Percentiles rank a stretch among this genome's conserved stretches.
Evolutionary conservation across 2,113 vertebrate species (phyloP).

Genomic region (Bubo bubo): DNA sequence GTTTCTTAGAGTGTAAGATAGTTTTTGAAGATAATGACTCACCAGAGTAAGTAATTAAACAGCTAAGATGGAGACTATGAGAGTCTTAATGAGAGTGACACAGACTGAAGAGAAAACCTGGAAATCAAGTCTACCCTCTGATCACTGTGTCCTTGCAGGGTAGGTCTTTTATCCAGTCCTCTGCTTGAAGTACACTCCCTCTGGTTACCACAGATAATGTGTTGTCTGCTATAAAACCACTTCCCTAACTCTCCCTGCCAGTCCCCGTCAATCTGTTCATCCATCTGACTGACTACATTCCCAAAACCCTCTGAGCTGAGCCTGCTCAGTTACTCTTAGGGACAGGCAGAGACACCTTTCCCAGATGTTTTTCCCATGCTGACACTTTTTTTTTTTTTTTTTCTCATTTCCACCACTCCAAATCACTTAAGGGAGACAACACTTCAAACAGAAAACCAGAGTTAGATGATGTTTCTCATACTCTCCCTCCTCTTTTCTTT

Average conservation of each 20-base stretch:
- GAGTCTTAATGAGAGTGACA: not conserved
- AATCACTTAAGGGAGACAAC: not conserved
- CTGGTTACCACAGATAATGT: not conserved
- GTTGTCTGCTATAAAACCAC: not conserved
- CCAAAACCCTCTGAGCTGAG: not conserved
- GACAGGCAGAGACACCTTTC: not conserved
- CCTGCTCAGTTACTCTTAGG: not conserved
- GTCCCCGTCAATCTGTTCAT: not conserved
- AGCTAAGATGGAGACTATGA: not conserved
- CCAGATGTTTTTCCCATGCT: not conserved
- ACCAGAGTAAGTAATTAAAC: not conserved
- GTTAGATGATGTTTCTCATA: not conserved
- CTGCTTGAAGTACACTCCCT: not conserved
- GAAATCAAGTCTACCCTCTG: not conserved
- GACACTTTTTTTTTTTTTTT: not conserved
- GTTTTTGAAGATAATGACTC: not conserved
- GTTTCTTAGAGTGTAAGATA: not conserved
- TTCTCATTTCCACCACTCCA: not conserved
- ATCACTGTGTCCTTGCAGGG: not conserved
- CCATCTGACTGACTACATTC: not conserved
- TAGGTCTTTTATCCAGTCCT: not conserved
- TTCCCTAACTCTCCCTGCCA: not conserved
- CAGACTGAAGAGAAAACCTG: not conserved
- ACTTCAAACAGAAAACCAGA: not conserved
- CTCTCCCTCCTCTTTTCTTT: not conserved